A percentile compares a stretch with the other conserved stretches of the same genome.
Evolutionary conservation across 1,140 invertebrate species (phyloP).

Genomic region (Sminthurides bifidus): DNA sequence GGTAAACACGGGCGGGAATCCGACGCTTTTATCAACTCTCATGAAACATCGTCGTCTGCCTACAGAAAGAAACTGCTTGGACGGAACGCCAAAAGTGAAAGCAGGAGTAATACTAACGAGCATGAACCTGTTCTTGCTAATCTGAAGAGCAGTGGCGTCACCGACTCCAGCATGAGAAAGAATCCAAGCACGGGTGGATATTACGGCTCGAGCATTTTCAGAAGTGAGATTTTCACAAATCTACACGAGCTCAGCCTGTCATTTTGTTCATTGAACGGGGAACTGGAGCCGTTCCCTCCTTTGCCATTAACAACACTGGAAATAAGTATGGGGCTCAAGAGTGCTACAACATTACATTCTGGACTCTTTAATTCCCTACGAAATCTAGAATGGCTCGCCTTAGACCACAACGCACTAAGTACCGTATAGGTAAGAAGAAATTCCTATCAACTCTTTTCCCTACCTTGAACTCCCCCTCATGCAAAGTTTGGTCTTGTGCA

Average conservation of each 20-base stretch:
- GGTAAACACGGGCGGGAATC: too few species aligned
- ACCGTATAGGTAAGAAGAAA: conserved; percentile 38
- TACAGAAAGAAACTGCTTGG: too few species aligned
- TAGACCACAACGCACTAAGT: conserved; percentile 78
- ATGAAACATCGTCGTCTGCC: too few species aligned
- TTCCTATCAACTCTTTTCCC: background rate
- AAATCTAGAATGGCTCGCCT: conserved; percentile 65
- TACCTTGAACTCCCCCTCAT: background rate
- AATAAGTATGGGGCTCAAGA: conserved; percentile 67
- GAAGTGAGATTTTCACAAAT: conserved; percentile 38
- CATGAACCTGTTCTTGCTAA: too few species aligned
- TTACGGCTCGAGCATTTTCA: conserved; percentile 29
- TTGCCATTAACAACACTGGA: conserved; percentile 66
- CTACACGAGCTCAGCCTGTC: conserved; percentile 75
- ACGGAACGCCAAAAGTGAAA: too few species aligned
- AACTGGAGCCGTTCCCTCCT: conserved; percentile 59
- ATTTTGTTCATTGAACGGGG: conserved; percentile 70
- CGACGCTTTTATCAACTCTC: too few species aligned
- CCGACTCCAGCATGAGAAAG: background rate
- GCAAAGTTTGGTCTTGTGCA: background rate
- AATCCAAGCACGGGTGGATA: too few species aligned
- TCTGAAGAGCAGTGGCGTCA: background rate
- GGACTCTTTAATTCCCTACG: conserved; percentile 50
- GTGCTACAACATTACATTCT: conserved; percentile 58
- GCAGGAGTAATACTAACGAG: too few species aligned